Conservation (phyloP, 92 coral and sea anemone species). For the Siderastrea radians region DNA sequence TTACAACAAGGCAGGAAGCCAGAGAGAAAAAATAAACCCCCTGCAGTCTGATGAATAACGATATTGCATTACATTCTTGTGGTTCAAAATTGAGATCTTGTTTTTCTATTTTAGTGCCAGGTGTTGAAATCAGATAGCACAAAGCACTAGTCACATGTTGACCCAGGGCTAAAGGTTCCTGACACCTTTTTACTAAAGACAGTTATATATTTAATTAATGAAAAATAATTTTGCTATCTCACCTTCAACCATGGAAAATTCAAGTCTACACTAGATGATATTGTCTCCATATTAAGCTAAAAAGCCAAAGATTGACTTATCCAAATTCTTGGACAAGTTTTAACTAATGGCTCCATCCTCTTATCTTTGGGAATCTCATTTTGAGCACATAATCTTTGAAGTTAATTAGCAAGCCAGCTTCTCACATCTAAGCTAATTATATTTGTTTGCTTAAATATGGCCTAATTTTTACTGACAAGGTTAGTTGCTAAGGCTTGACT, state of each 20-base stretch:
- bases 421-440: background rate
- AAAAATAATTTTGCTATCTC: background rate
- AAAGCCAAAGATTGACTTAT: background rate
- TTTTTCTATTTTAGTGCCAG: slow-evolving; percentile 14
- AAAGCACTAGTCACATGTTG: slow-evolving; percentile 20
- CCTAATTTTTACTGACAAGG: background rate
- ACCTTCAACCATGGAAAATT: too few species aligned
- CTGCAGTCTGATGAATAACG: background rate
- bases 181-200: background rate
- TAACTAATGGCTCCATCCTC: background rate
- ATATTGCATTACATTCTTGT: slow-evolving; percentile 29
- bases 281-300: background rate
- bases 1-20: slow-evolving; percentile 17
- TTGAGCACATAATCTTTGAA: background rate
- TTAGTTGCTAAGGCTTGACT: background rate
- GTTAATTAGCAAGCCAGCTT: slow-evolving; percentile 4
- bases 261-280: background rate
- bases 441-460: background rate
- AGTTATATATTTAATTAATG: background rate
- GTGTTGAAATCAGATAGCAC: slow-evolving; percentile 14
- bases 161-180: background rate
- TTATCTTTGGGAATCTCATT: slow-evolving; percentile 1
- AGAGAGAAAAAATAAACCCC: slow-evolving; percentile 18
- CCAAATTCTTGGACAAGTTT: background rate
- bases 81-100: slow-evolving; percentile 4